phyloP scores from a whole-genome alignment of 2,797 vertebrate genomes.

The Coracias cyanogaster region DNA sequence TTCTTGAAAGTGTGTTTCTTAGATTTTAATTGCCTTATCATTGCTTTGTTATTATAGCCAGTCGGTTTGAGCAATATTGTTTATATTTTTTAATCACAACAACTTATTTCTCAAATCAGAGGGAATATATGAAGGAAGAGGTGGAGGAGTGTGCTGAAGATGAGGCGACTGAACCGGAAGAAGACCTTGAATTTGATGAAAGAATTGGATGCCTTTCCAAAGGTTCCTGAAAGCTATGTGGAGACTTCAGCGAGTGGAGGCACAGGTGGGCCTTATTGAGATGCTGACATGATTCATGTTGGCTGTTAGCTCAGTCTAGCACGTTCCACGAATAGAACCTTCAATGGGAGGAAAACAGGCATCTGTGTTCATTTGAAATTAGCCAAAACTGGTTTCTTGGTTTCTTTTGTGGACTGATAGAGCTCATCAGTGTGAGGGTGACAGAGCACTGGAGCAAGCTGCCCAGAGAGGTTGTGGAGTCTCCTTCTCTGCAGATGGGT shows the following conservation, averaged over 20 bases:
- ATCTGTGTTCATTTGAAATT: not conserved
- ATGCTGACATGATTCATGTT: not conserved
- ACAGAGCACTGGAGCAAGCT: no score
- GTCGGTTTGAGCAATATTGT: not conserved
- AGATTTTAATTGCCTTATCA: not conserved
- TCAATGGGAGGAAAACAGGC: not conserved
- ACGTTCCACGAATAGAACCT: not conserved
- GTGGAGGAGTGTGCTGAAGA: conserved; percentile 76
- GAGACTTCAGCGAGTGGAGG: conserved; percentile 93
- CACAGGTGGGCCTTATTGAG: conserved; percentile 83
- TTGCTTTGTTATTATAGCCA: not conserved
- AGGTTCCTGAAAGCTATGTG: conserved; percentile 97
- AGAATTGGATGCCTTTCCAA: conserved; percentile 96
- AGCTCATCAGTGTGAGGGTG: not conserved
- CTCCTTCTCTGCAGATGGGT: no score
- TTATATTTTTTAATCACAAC: not conserved
- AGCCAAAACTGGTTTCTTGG: not conserved
- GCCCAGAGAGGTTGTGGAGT: no score
- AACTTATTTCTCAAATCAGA: conserved; percentile 47
- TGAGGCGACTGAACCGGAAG: conserved; percentile 95
- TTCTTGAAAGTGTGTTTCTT: not conserved
- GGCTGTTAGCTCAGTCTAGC: not conserved
- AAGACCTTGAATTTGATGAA: conserved; percentile 94
- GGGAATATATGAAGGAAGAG: conserved; percentile 82
- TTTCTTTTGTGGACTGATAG: not conserved